Evolutionary conservation across 2,797 vertebrate species (phyloP).

Genomic region (Rachycentron canadum): DNA sequence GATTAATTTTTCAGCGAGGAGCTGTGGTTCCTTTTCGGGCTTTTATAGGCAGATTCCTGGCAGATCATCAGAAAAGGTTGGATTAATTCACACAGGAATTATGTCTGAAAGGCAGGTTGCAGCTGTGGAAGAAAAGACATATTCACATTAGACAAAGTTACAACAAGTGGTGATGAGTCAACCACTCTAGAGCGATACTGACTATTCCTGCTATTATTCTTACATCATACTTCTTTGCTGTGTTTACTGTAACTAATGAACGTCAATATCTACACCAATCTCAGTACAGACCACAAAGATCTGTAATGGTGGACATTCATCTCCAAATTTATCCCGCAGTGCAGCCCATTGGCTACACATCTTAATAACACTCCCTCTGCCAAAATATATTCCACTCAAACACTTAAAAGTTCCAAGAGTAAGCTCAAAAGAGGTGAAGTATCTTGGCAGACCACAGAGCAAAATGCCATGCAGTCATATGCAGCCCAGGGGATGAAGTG

Average conservation of each 20-base stretch:
- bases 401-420: constrained; percentile 66
- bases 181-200: background rate
- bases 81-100: constrained; percentile 32
- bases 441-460: constrained; percentile 65
- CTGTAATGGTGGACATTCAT: constrained; percentile 35
- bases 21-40: constrained; percentile 22
- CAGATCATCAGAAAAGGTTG: constrained; percentile 9
- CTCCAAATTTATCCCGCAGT: constrained; percentile 52
- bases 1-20: constrained; percentile 47
- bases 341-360: constrained; percentile 53
- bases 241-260: constrained; percentile 25
- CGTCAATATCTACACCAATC: constrained; percentile 32
- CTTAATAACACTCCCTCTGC: constrained; percentile 59
- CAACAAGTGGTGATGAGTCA: constrained; percentile 49
- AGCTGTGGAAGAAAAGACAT: constrained; percentile 12
- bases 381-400: constrained; percentile 63
- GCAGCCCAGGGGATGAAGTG: constrained; percentile 73
- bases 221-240: constrained; percentile 5
- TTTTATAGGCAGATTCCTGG: constrained; percentile 34
- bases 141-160: constrained; percentile 34
- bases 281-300: constrained; percentile 19
- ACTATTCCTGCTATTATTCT: constrained; percentile 11
- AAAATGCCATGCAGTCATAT: constrained; percentile 73
- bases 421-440: constrained; percentile 74
- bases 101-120: constrained; percentile 3